These are phyloP conservation scores for Ridgeia piscesae DNA, from an alignment of 1,140 invertebrate species.

Conservation along the genomic window DNA sequence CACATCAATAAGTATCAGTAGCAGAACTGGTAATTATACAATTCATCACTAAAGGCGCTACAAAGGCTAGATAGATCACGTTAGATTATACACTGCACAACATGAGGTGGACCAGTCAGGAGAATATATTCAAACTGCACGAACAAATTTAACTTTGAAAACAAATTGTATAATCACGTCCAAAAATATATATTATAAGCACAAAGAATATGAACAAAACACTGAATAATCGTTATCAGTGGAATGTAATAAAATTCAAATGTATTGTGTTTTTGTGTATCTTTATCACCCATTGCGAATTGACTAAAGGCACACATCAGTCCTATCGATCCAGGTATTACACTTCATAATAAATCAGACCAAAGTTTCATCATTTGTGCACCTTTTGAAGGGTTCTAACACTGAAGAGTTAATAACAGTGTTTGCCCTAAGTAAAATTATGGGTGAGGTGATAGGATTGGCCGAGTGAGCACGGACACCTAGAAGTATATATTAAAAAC, in stretches of 20 bases:
- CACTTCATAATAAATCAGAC: not conserved
- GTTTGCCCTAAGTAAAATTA: no score
- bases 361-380: not conserved
- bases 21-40: not conserved
- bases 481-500: no score
- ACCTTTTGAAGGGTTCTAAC: not conserved
- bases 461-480: no score
- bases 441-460: no score
- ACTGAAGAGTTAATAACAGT: not conserved
- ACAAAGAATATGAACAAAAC: not conserved
- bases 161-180: no score
- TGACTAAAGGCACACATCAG: conserved; percentile 30
- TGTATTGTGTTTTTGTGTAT: not conserved
- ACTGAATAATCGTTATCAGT: not conserved
- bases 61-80: not conserved
- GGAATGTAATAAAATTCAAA: not conserved
- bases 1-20: not conserved
- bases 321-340: conserved; percentile 42
- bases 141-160: no score
- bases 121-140: not conserved
- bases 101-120: not conserved
- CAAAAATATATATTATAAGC: not conserved
- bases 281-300: not conserved
- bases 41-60: not conserved
- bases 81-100: not conserved